phyloP scores from a whole-genome alignment of 2,797 vertebrate species.

The Squalus acanthias region DNA sequence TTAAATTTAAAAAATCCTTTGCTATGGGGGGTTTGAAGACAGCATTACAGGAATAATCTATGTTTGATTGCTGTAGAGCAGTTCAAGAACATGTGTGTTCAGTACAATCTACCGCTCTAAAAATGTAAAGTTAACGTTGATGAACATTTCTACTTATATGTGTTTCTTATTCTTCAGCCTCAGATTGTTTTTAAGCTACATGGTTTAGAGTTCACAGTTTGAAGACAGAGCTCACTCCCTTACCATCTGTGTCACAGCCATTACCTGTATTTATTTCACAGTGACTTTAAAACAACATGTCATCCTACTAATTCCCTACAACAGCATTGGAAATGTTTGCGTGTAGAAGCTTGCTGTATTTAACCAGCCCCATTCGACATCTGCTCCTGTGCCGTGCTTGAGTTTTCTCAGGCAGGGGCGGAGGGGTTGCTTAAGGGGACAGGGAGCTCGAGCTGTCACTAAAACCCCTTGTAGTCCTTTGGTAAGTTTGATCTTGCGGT shows the following conservation, averaged over 20 bases:
- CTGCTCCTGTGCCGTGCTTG: slow-evolving; percentile 49
- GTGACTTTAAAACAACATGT: slow-evolving; percentile 42
- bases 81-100: not conserved
- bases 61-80: not conserved
- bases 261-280: slow-evolving; percentile 44
- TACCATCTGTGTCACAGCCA: slow-evolving; percentile 36
- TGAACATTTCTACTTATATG: not conserved
- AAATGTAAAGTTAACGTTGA: not conserved
- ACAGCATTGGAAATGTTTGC: slow-evolving; percentile 42
- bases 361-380: slow-evolving; percentile 49
- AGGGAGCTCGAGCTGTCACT: slow-evolving; percentile 52
- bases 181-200: not conserved
- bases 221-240: slow-evolving; percentile 16
- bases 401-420: slow-evolving; percentile 45
- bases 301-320: slow-evolving; percentile 45
- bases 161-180: not conserved
- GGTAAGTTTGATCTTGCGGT: slow-evolving; percentile 52
- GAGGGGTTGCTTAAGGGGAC: slow-evolving; percentile 51
- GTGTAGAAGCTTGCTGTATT: slow-evolving; percentile 46
- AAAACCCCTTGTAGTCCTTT: slow-evolving; percentile 49
- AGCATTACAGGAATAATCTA: not conserved
- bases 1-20: not conserved
- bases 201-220: slow-evolving; percentile 22
- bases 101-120: not conserved
- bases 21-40: not conserved